These are phyloP conservation scores for Graphium colonna DNA, from an alignment of 2,888 invertebrate species.

Conservation along the genomic window DNA sequence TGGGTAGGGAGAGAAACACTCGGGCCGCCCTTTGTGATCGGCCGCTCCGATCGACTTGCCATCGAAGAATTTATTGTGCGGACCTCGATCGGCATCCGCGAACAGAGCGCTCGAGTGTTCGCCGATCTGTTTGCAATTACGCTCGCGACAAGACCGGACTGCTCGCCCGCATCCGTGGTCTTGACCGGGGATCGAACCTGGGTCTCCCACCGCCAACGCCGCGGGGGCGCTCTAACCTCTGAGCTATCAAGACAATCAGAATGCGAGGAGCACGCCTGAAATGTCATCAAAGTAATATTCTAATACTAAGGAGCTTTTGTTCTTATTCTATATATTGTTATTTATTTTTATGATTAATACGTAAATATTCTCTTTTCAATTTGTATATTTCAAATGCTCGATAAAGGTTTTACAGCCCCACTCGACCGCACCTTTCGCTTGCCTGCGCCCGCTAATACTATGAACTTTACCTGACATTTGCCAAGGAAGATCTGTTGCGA, in stretches of 20 bases:
- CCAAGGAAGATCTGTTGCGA: constrained; percentile 14
- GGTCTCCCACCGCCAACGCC: constrained; percentile 64
- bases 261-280: constrained; percentile 48
- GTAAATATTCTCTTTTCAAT: neutral
- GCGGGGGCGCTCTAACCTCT: constrained; percentile 76
- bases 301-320: no score
- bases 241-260: constrained; percentile 77
- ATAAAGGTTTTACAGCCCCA: constrained; percentile 26
- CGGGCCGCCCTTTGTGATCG: constrained; percentile 64
- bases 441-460: constrained; percentile 26
- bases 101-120: constrained; percentile 50
- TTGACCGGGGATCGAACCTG: constrained; percentile 79
- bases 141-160: constrained; percentile 34
- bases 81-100: constrained; percentile 49
- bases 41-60: constrained; percentile 72
- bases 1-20: constrained; percentile 57
- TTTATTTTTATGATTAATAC: no score
- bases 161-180: constrained; percentile 61
- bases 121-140: constrained; percentile 27
- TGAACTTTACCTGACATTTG: constrained; percentile 38
- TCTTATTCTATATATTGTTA: no score
- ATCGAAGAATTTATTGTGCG: constrained; percentile 63
- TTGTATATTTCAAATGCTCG: neutral
- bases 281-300: no score
- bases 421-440: constrained; percentile 45